Base-by-base conservation (phyloP, 2,888 invertebrate genomes). In the Melipona bicolor region DNA sequence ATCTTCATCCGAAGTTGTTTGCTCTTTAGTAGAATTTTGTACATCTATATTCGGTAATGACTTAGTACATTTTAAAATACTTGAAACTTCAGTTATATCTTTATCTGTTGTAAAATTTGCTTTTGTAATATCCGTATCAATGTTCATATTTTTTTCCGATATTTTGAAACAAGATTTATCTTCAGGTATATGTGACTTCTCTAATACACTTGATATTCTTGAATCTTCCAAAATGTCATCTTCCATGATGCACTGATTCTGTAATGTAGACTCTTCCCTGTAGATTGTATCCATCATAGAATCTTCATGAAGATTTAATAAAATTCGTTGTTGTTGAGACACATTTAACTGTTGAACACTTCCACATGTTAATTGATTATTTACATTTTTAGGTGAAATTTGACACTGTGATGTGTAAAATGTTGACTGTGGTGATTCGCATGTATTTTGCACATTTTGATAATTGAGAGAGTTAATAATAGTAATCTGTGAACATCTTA, bases 1-100 rank as follows among this genome's bases (percentile, higher is more conserved):
- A 77, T 88, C 84, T 86, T 90, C 89, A 17, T 68, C 77, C 11
- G 32, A 15, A 52, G 67, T 64, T 70, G 62, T 65, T 73, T 76
- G 67, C n/a, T 83, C 78, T 52, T 82, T 79, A 32, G 65, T 52
- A 67, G 84, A 78, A 19, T 83, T 78, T 1, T 67, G 76, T 6
- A 67, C 50, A 62, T 80, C 77, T 24, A 62, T 71, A 27, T 81
- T 77, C 43, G 80, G 75, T 21, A 77, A 70, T 15, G 73, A 77
- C 19, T 76, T 82, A 9, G 65, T 24, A 86, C 77, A 69, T 21
- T 79, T 79, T 36, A 59, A 62, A 59, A 83, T 78, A 64, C 72
- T 78, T n/a, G 87, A 73, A 80, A 75, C 27, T 21, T 83, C 36
- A 50, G 54, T 65, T 43, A 49, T 19, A 68, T 50, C 9, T 62